Percentiles rank a stretch among this genome's conserved stretches.
Evolutionary conservation across 2,113 vertebrate species (phyloP).

Genomic region (Hydrochoerus hydrochaeris): DNA sequence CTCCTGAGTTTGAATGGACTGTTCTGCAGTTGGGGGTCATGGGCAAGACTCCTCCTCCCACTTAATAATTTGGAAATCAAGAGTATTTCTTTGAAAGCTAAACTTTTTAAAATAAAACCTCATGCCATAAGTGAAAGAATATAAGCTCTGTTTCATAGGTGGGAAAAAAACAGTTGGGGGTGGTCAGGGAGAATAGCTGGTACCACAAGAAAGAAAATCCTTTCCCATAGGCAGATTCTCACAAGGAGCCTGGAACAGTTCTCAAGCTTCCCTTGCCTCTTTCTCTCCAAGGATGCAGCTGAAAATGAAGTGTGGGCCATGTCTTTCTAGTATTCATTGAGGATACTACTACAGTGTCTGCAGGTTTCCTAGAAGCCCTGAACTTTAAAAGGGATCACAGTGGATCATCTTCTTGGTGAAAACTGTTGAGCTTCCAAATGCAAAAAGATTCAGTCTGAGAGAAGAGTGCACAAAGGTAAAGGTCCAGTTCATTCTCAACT

Average conservation of each 20-base stretch:
- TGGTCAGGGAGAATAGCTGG: neutral
- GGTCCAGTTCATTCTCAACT: neutral
- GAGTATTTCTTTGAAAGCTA: neutral
- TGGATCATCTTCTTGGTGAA: neutral
- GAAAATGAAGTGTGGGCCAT: rapidly evolving
- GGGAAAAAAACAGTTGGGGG: neutral
- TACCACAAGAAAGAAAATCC: neutral
- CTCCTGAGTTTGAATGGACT: neutral
- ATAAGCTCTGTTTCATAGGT: neutral
- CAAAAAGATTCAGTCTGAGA: neutral
- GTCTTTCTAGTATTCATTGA: neutral
- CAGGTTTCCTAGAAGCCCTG: neutral
- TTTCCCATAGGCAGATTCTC: neutral
- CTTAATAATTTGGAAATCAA: neutral
- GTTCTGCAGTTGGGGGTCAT: neutral
- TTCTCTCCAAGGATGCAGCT: neutral
- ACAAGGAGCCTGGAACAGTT: neutral
- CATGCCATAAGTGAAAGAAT: neutral
- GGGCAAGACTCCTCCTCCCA: neutral
- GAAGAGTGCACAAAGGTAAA: neutral
- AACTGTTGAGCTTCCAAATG: neutral
- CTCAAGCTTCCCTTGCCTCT: rapidly evolving
- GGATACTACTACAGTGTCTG: rapidly evolving
- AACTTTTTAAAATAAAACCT: neutral
- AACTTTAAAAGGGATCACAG: neutral